Base-by-base conservation (phyloP, 2,888 invertebrate species). In the Hirtodrosophila cameraria region DNA sequence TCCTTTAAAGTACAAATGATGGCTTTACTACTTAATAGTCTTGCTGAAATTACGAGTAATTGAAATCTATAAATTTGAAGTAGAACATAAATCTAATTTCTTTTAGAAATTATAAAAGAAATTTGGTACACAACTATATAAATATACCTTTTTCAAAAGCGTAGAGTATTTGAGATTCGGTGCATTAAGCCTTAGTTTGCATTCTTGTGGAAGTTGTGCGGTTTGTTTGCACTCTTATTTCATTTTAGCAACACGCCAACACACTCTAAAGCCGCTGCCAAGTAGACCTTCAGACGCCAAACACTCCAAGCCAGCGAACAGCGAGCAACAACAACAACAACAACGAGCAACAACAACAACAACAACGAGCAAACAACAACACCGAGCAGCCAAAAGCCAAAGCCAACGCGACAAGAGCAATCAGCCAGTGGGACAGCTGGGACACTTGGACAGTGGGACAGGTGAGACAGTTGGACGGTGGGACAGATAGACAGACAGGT, bases 211-310 rank as follows among this genome's bases (percentile, higher is more conserved):
- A 16, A 48, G 46, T 60, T 63, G 65, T 52, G 78, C 60, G 39
- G 49, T 63, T 76, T 81, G 73, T 81, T 86, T 81, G 86, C 85
- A 82, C 72, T 82, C 84, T 78, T 86, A 81, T 86, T 75, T 84
- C 86, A 81, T 81, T 81, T 86, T 61, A 73, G 62, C 80, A 63
- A 61, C 68, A 58, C 82, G 86, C 80, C 80, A 80, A 80, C 80
- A 80, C 80, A 86, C 84, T 83, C 64, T 57, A 80, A 73, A 86
- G 81, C 74, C 73, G 86, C 86, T 79, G 84, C 81, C 84, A 86
- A 80, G 82, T 86, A 82, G 82, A 82, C 82, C 82, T 86, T 82
- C 87, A 82, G 82, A 82, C 82, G 82, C 82, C 82, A 82, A 82
- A 82, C 82, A 86, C 85, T 86, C 83, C 82, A 82, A 86, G 72